Evolutionary conservation across 2,113 vertebrate genomes (phyloP), one percentile per base, ranked within the genome.

Genomic region (Coracopsis vasa): DNA sequence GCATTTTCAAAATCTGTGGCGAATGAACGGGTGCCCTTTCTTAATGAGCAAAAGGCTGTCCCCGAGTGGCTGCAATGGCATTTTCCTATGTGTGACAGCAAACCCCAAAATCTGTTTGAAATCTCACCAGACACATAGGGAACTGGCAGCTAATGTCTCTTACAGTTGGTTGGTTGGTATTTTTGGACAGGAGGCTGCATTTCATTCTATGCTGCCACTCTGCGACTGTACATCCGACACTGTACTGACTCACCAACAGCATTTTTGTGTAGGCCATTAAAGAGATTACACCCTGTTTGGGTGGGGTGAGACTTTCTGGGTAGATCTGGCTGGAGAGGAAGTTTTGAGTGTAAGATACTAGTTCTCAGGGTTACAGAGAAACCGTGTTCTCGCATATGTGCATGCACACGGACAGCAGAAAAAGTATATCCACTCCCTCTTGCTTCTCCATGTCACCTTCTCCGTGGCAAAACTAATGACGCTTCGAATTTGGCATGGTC

Each of bases 101-200:
- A 35, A 31, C 39, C 16, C 5, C 67, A 28, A 67, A 90, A 95
- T 92, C 77, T 81, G 73, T 85, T 90, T 90, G 71, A 87, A 97
- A 85, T 74, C 82, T 71, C 72, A 87, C 62, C 85, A 95, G 87
- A 86, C 10, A 29, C 65, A 31, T 35, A 29, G 65, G 66, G 54
- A 96, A 74, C 71, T 86, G 94, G 91, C 81, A 97, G 90, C 71
- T 94, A 90, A 88, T 93, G 80, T 67, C 79, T 83, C 93, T 94
- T 80, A 54, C 65, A 87, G 75, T 78, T 80, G 84, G 88, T 91
- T 95, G 92, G 90, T 35, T 79, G 97, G 62, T 95, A 94, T 94
- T 96, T 96, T 93, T 91, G 92, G 95, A 91, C 6, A 6, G 86
- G 58, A 95, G 53, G 62, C 75, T 95, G 80, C 69, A 51, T 95